A percentile compares a stretch with the other conserved stretches of the same genome.
phyloP scores from a whole-genome alignment of 2,888 invertebrate species.

The Buathra laborator region DNA sequence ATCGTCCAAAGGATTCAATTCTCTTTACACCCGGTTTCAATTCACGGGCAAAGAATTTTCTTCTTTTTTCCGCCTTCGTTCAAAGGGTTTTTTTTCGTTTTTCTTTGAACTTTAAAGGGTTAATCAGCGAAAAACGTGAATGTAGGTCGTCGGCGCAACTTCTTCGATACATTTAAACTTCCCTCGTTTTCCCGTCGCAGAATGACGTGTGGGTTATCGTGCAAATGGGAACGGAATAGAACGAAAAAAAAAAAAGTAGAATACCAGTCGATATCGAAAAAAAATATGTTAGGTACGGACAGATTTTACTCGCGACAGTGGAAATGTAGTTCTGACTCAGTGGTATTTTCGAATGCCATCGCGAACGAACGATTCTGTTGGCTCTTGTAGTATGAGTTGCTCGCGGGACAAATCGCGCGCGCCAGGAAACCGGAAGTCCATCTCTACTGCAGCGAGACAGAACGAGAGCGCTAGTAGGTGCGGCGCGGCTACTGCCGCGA shows the following conservation, averaged over 20 bases:
- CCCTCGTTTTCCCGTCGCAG: neutral
- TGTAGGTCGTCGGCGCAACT: neutral
- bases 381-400: constrained; percentile 32
- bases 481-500: constrained; percentile 48
- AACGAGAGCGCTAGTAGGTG: constrained; percentile 68
- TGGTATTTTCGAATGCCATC: constrained; percentile 18
- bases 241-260: neutral
- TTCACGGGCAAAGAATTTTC: too few relatives aligned
- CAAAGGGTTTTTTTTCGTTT: too few relatives aligned
- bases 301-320: constrained; percentile 1
- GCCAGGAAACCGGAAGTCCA: constrained; percentile 81
- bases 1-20: too few relatives aligned
- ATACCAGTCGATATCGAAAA: neutral
- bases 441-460: constrained; percentile 77
- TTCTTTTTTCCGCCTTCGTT: too few relatives aligned
- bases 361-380: neutral
- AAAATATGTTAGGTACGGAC: neutral
- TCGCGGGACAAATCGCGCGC: constrained; percentile 77
- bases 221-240: neutral
- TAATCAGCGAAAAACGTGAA: too few relatives aligned
- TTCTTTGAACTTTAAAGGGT: too few relatives aligned
- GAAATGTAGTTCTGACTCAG: neutral
- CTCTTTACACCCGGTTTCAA: too few relatives aligned
- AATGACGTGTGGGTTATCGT: neutral
- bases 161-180: neutral